phyloP scores from a whole-genome alignment of 2,888 invertebrate species.

The Scaptodrosophila latifasciaeformis region DNA sequence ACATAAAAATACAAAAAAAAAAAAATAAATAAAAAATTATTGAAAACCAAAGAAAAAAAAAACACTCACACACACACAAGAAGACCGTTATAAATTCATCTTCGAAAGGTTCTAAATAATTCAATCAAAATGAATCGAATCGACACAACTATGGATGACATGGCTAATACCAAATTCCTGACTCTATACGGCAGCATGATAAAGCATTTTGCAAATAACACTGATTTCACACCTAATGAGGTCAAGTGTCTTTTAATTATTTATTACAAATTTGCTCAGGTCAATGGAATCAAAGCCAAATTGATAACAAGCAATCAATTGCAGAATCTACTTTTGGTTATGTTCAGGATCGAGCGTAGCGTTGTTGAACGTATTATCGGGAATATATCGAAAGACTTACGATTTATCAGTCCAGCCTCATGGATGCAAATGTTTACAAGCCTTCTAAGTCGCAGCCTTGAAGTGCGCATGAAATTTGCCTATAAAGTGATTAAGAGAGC shows the following conservation, averaged over 20 bases:
- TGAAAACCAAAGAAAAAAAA: no score
- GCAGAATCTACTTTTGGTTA: constrained; percentile 79
- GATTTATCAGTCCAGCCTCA: constrained; percentile 76
- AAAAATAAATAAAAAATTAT: not conserved
- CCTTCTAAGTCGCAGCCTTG: constrained; percentile 81
- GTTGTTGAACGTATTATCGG: constrained; percentile 81
- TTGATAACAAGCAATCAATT: constrained; percentile 78
- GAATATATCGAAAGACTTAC: constrained; percentile 78
- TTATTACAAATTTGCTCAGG: constrained; percentile 76
- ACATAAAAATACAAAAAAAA: not conserved
- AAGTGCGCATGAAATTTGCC: constrained; percentile 82
- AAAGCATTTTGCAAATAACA: constrained; percentile 75
- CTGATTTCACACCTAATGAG: constrained; percentile 77
- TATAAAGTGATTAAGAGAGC: constrained; percentile 76
- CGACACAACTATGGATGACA: constrained; percentile 79
- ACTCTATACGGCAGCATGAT: constrained; percentile 79
- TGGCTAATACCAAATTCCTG: constrained; percentile 81
- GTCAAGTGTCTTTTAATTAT: constrained; percentile 77
- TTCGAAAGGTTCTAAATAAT: no score
- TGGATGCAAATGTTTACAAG: constrained; percentile 83
- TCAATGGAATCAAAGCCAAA: constrained; percentile 72
- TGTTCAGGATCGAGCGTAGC: constrained; percentile 82
- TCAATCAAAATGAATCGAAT: constrained; percentile 72
- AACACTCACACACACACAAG: no score
- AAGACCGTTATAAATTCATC: no score